Evolutionary conservation across 2,888 invertebrate species (phyloP), one percentile per base, ranked within the genome.

Genomic region (Epiblema foenella): DNA sequence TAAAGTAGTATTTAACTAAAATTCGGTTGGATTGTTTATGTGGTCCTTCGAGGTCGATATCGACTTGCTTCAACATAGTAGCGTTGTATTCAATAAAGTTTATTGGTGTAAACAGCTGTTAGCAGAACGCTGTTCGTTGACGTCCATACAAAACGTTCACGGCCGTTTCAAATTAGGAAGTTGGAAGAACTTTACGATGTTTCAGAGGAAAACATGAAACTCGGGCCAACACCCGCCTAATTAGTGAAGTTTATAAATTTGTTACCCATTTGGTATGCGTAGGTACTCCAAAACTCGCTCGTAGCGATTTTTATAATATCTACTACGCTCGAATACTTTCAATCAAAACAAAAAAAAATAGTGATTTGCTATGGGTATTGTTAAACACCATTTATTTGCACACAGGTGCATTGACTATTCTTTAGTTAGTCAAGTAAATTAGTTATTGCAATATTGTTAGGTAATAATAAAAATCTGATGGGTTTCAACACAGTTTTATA

Each of bases 201-300:
- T 71, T 87, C 81, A 78, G 81, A 84, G 88, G 83, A 88, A 75
- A 90, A 89, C 87, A 88, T 88, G 87, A 88, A 90, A 89, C 86
- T 87, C 81, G 77, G 83, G 83, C 83, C 82, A 82, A 84, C 83
- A 81, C 82, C 81, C 83, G 80, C 81, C 85, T 90, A 90, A 91
- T 90, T 91, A 90, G 87, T 84, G 85, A 89, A 90, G 84, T 90
- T 91, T 90, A 85, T 87, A 89, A 91, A 90, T 89, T 90, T 90
- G 90, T 88, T 90, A 87, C 90, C 89, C 89, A 90, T 90, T 90
- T 90, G 89, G 86, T 90, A 90, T 89, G 89, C 89, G 85, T 88
- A 37, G 9, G 9, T 39, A 83, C 85, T 81, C 83, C 75, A 77
- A 77, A 83, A 85, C 80, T 80, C 76, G 75, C 74, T 77, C 80